Base-by-base conservation (phyloP, 2,888 invertebrate species). In the Ormyrus rosae region DNA sequence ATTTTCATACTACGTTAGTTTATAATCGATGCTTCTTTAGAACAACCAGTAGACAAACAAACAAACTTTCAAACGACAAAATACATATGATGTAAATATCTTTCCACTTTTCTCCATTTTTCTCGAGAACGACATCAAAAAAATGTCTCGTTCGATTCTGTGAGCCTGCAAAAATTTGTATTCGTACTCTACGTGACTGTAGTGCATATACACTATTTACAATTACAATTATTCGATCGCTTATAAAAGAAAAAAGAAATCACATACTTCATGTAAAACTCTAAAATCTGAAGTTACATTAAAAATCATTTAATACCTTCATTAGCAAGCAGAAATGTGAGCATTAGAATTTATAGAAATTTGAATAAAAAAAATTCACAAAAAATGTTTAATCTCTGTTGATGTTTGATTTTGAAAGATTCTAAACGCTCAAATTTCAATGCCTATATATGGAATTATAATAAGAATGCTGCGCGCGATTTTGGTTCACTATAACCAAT, bases 171-270 rank as follows among this genome's bases (percentile, higher is more conserved):
- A 77, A 84, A 82, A 81, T 84, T 79, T 46, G 68, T 68, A 69
- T 70, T 63, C 67, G 13, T 67, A 50, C 80, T 78, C 56, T 83
- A 83, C 83, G 83, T 84, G 82, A 82, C 81, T 85, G 85, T 83
- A 85, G 86, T 88, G 86, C 88, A 89, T 89, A 88, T 89, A 89
- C 89, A 89, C 76, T 89, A 89, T 89, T 83, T 89, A 89, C 89
- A 89, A 85, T 60, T 78, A 76, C 71, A 67, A 65, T 58, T 76
- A 67, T 50, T 55, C 53, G 13, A 48, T 63, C 56, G 58, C 68
- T 78, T 56, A 48, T 11, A 67, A 71, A 75, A 64, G 63, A 72
- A 51, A 34, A 64, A 69, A 67, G 46, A 68, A 69, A 56, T 55
- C 13, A 73, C 19, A 56, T 69, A 53, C 34, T 48, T 70, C 53